Evolutionary conservation across 2,888 invertebrate genomes (phyloP).

Genomic region (Cephonodes hylas): DNA sequence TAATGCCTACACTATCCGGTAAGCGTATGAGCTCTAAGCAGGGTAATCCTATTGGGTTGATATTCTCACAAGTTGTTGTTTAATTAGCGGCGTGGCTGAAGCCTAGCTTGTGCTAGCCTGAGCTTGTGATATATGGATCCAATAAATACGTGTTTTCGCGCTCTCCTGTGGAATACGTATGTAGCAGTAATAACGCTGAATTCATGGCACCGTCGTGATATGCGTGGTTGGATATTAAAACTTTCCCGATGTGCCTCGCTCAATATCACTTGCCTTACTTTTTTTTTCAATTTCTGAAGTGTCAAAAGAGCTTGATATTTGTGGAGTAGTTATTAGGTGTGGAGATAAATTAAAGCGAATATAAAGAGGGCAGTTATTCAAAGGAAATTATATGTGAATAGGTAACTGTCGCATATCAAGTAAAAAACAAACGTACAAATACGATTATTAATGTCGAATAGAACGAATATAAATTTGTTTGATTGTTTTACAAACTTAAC

Average conservation of each 20-base stretch:
- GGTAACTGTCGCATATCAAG: too few relatives aligned
- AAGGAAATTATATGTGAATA: background rate
- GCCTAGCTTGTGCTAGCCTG: too few relatives aligned
- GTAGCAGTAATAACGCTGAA: background rate
- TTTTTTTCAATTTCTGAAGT: background rate
- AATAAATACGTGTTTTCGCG: background rate
- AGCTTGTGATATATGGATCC: background rate
- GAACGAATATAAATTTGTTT: background rate
- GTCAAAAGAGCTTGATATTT: background rate
- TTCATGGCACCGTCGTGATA: background rate
- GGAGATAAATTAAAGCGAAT: too few relatives aligned
- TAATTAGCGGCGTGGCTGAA: constrained; percentile 24
- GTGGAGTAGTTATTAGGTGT: too few relatives aligned
- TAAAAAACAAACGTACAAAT: background rate
- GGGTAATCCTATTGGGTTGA: background rate
- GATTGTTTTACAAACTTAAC: too few relatives aligned
- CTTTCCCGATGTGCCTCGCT: background rate
- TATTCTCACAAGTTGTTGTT: constrained; percentile 4
- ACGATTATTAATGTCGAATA: too few relatives aligned
- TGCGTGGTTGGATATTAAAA: constrained; percentile 4
- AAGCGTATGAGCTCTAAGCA: background rate
- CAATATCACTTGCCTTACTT: background rate
- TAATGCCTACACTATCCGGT: background rate
- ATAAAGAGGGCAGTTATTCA: too few relatives aligned
- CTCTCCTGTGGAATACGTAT: background rate